Evolutionary conservation across 1,140 invertebrate species (phyloP), one percentile per base, ranked within the genome.

Genomic region (Asobara japonica): DNA sequence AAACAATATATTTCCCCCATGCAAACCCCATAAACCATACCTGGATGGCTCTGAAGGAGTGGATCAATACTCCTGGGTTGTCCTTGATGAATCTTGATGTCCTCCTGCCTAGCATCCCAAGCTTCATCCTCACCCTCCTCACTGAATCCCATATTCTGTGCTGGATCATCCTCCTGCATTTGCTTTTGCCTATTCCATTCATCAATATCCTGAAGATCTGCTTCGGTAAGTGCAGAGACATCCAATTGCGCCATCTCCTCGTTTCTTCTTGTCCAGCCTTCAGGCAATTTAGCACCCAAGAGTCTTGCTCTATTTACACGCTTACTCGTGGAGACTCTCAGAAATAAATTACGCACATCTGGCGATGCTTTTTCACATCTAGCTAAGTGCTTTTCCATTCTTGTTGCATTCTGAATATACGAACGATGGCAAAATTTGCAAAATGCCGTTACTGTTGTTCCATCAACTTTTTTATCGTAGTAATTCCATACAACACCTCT

Each of bases 371-470:
- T 84, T 25, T 78, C 72, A 71, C 82, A 85, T n/a, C 77, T 68
- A 7, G 79, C 80, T 67, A 85, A 78, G 48, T 85, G 80, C 64
- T 78, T 77, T 45, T 84, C 80, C 83, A 84, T 84, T 11, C 81
- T 75, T 11, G 82, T 84, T 1, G 80, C 82, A 83, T 82, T 85
- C 78, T 85, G 81, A 27, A 83, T 82, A 7, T 84, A 84, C 0
- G 80, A 85, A 51, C 83, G 79, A 67, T 84, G 75, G 41, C 82
- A 84, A 62, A 82, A 86, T 71, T 86, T 86, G 41, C 82, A 84
- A 68, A 82, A 84, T 3, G 80, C 82, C 18, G 80, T 82, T 2
- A 84, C 80, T 56, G 84, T 79, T n/a, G 79, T 76, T 6, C 81
- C 83, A 61, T 82, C 78, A 6, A 84, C 77, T 72, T 84, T 84